A percentile compares a stretch with the other conserved stretches of the same genome.
These are phyloP conservation scores for Sebastes paucispinis DNA, from an alignment of 2,797 vertebrate species.

Conservation along the genomic window DNA sequence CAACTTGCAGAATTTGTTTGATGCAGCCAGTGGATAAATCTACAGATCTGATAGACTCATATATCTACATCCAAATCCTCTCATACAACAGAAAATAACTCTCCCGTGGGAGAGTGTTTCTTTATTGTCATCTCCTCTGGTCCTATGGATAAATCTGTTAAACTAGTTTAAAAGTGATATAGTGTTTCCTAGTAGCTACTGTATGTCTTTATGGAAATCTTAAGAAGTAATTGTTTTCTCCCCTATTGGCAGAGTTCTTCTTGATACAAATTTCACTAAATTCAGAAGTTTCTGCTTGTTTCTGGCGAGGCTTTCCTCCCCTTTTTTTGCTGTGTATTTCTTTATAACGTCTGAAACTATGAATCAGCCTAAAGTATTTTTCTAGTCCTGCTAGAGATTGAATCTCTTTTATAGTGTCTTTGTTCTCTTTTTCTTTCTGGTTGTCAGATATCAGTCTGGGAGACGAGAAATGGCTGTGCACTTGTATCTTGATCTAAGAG, in stretches of 20 bases:
- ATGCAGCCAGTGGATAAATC: background rate
- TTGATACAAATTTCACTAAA: background rate
- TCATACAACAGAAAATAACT: background rate
- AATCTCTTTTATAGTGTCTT: background rate
- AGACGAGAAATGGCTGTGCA: constrained; percentile 25
- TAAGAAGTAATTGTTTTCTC: background rate
- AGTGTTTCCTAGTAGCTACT: background rate
- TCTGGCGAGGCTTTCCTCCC: background rate
- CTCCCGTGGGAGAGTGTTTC: background rate
- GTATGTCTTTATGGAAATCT: background rate
- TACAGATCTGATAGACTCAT: background rate
- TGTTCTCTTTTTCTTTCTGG: constrained; percentile 14
- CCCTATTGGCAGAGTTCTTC: background rate
- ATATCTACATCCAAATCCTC: background rate
- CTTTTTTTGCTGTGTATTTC: background rate
- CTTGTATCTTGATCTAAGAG: constrained; percentile 23
- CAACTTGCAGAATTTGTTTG: background rate
- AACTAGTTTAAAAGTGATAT: background rate
- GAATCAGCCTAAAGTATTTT: background rate
- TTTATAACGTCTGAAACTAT: background rate
- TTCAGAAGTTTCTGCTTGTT: background rate
- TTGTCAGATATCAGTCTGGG: constrained; percentile 7
- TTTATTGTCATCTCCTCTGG: background rate
- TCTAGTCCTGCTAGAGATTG: background rate
- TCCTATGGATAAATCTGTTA: background rate